phyloP scores from a whole-genome alignment of 2,797 vertebrate species.

The Harpagifer antarcticus region DNA sequence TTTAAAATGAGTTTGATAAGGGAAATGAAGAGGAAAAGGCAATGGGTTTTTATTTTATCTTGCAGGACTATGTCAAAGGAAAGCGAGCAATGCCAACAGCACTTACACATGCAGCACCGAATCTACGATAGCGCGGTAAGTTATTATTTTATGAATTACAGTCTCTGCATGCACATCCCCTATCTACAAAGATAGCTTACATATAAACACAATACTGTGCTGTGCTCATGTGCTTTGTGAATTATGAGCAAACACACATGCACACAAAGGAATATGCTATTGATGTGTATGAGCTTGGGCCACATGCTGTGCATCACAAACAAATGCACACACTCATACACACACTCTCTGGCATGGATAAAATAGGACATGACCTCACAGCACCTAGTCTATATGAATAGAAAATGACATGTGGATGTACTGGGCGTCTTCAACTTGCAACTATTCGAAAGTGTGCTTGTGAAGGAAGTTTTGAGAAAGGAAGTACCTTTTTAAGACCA shows the following conservation, averaged over 20 bases:
- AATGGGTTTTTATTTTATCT: constrained; percentile 14
- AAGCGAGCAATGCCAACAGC: constrained; percentile 6
- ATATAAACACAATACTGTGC: constrained; percentile 18
- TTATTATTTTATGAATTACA: constrained; percentile 20
- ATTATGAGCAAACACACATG: constrained; percentile 13
- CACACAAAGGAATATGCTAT: constrained; percentile 26
- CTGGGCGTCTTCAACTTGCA: constrained; percentile 14
- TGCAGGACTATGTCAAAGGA: constrained; percentile 17
- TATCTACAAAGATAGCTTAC: constrained; percentile 24
- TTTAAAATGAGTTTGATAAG: background rate
- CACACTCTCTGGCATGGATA: constrained; percentile 15
- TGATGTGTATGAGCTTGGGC: constrained; percentile 47
- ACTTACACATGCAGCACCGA: constrained; percentile 4
- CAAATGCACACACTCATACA: constrained; percentile 16
- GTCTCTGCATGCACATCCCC: constrained; percentile 29
- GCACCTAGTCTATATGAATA: constrained; percentile 44
- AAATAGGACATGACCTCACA: constrained; percentile 66
- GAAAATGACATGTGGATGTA: constrained; percentile 2
- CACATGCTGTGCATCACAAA: constrained; percentile 20
- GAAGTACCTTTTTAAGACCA: constrained; percentile 17
- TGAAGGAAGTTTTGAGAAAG: constrained; percentile 22
- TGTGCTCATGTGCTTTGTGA: constrained; percentile 20
- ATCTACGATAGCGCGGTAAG: constrained; percentile 4
- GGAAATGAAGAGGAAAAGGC: constrained; percentile 24
- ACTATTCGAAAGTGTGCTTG: constrained; percentile 4